A percentile compares a stretch with the other conserved stretches of the same genome.
phyloP scores from a whole-genome alignment of 2,113 vertebrate genomes.

The Cygnus buccinator region DNA sequence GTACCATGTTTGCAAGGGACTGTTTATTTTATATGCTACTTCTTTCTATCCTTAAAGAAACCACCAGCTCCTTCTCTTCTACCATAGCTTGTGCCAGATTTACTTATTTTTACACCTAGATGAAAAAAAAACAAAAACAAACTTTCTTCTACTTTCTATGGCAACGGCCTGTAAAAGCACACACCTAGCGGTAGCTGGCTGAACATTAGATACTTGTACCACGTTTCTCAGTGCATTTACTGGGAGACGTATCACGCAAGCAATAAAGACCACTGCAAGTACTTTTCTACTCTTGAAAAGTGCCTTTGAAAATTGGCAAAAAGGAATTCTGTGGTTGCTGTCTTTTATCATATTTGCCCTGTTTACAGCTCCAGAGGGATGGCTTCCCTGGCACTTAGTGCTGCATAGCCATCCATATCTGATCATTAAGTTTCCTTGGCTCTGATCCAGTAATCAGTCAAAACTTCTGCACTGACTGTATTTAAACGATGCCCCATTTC shows the following conservation, averaged over 20 bases:
- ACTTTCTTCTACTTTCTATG: neutral
- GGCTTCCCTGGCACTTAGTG: neutral
- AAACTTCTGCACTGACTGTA: neutral
- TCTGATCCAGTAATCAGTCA: neutral
- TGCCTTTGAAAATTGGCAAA: neutral
- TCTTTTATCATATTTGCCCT: neutral
- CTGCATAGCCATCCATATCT: neutral
- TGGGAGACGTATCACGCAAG: neutral
- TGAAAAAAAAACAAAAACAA: neutral
- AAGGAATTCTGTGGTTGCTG: neutral
- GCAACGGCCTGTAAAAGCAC: neutral
- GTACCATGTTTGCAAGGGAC: neutral
- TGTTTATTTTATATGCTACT: neutral
- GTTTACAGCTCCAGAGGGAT: neutral
- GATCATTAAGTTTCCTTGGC: neutral
- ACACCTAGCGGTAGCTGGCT: neutral
- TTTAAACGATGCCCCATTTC: neutral
- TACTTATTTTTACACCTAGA: neutral
- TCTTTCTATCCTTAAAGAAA: neutral
- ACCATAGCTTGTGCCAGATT: neutral
- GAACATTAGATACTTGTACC: neutral
- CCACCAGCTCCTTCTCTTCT: neutral
- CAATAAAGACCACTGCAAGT: neutral
- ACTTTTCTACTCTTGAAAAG: neutral
- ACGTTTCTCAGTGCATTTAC: neutral